Evolutionary conservation across 2,797 vertebrate genomes (phyloP).

Genomic region (Amblyraja radiata): DNA sequence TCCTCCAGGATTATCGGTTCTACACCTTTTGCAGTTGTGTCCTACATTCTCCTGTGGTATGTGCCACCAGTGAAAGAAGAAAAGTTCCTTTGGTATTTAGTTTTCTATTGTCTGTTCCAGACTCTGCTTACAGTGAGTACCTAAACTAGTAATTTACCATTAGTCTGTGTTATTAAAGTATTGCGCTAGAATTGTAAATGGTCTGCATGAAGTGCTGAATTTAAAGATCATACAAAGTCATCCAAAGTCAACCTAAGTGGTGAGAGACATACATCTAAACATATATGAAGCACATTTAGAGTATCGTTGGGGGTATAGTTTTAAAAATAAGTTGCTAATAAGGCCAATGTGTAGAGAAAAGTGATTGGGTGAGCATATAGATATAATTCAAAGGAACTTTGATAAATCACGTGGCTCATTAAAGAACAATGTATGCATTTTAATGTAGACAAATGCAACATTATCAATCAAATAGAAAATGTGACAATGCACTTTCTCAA

Average conservation of each 20-base stretch:
- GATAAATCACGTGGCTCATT: background rate
- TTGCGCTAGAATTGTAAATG: background rate
- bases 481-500: background rate
- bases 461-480: background rate
- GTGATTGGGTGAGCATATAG: background rate
- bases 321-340: background rate
- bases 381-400: background rate
- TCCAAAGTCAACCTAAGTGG: background rate
- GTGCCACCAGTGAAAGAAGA: conserved; percentile 72
- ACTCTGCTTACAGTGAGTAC: conserved; percentile 83
- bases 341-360: background rate
- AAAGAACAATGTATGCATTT: background rate
- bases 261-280: background rate
- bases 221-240: conserved; percentile 42
- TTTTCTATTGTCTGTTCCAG: conserved; percentile 88
- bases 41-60: conserved; percentile 93
- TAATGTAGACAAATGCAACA: background rate
- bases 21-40: conserved; percentile 74
- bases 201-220: conserved; percentile 43
- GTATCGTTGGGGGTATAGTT: background rate
- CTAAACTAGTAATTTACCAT: background rate
- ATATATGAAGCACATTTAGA: background rate
- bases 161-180: conserved; percentile 15
- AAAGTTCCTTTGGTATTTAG: conserved; percentile 78
- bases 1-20: conserved; percentile 80